Conservation (phyloP, 2,797 vertebrate genomes). For the Hydrocynus forskahlii region DNA sequence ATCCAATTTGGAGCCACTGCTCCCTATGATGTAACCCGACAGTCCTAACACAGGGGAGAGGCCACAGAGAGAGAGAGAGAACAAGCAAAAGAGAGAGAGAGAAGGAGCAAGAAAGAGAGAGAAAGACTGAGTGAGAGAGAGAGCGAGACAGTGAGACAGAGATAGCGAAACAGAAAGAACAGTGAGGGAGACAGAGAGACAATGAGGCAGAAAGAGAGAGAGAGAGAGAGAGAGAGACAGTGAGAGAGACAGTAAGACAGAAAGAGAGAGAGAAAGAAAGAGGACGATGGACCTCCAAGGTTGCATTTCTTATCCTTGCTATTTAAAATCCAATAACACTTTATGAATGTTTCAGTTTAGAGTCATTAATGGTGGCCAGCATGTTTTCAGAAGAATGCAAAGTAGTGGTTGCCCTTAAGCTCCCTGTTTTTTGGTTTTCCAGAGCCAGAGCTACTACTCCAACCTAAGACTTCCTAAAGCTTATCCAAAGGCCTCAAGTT, state of each 20-base stretch:
- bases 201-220: slow-evolving; percentile 52
- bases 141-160: slow-evolving; percentile 54
- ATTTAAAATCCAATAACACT: slow-evolving; percentile 81
- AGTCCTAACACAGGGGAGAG: slow-evolving; percentile 54
- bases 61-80: slow-evolving; percentile 69
- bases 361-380: slow-evolving; percentile 79
- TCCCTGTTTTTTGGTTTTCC: slow-evolving; percentile 53
- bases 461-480: slow-evolving; percentile 23
- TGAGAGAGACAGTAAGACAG: too few relatives aligned
- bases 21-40: slow-evolving; percentile 78
- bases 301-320: slow-evolving; percentile 76
- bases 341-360: slow-evolving; percentile 80
- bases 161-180: too few relatives aligned
- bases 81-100: slow-evolving; percentile 48
- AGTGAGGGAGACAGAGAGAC: too few relatives aligned
- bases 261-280: too few relatives aligned
- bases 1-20: slow-evolving; percentile 81
- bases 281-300: slow-evolving; percentile 76
- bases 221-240: slow-evolving; percentile 57
- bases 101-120: slow-evolving; percentile 55
- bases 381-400: slow-evolving; percentile 79
- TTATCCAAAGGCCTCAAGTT: slow-evolving; percentile 2
- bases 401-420: slow-evolving; percentile 69
- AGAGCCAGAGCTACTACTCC: not conserved
- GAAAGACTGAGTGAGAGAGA: slow-evolving; percentile 56